Evolutionary conservation across 2,113 vertebrate genomes (phyloP).

Genomic region (Oryzias woworae): DNA sequence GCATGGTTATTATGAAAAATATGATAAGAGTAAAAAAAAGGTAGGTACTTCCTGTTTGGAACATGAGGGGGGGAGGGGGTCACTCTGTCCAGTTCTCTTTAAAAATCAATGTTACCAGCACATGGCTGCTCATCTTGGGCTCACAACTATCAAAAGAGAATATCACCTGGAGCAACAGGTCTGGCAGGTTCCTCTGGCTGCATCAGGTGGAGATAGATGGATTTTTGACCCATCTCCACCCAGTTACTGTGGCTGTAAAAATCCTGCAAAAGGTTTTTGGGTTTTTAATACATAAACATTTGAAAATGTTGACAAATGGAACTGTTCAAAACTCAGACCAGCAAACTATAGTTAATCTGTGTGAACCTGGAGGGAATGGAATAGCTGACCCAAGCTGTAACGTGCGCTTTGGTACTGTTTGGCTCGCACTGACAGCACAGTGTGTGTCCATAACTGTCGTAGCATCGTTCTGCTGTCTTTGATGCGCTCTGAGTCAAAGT

Average conservation of each 20-base stretch:
- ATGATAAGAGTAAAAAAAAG: no score
- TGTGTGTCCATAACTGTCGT: constrained; percentile 69
- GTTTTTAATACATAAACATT: no score
- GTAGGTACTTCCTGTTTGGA: no score
- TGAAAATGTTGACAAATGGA: no score
- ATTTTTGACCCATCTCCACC: constrained; percentile 82
- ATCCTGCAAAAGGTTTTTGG: constrained; percentile 70
- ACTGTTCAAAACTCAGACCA: no score
- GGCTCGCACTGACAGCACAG: constrained; percentile 64
- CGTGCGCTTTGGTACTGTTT: constrained; percentile 78
- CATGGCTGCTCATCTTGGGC: neutral
- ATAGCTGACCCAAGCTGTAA: constrained; percentile 76
- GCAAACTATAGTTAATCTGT: no score
- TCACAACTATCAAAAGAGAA: neutral
- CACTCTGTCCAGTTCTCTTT: no score
- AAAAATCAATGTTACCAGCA: no score
- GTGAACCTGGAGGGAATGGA: constrained; percentile 84
- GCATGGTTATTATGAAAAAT: no score
- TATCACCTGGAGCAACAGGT: constrained; percentile 78
- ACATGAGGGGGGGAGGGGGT: no score
- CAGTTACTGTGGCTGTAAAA: constrained; percentile 93
- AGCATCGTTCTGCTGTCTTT: constrained; percentile 63
- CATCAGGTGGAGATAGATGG: constrained; percentile 80
- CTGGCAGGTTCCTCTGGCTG: constrained; percentile 72
- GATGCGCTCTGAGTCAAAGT: constrained; percentile 84